A percentile compares a stretch with the other conserved stretches of the same genome.
phyloP scores from a whole-genome alignment of 53 echinoderm and acorn worm species.

The Stichopus horrens region DNA sequence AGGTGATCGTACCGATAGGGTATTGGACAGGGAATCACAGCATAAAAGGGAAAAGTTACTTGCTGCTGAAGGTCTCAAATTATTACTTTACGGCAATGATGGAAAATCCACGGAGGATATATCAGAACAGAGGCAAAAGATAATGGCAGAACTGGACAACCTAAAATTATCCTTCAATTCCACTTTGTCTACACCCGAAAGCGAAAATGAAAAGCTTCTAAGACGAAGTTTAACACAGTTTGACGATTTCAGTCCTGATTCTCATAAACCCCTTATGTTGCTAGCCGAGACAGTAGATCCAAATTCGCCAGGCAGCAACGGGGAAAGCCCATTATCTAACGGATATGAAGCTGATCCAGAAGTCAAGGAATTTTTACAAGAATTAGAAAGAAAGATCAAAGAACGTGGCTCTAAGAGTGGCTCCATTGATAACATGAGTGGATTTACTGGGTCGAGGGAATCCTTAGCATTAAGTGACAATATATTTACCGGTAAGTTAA shows the following conservation, averaged over 20 bases:
- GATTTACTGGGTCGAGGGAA: slow-evolving; percentile 16
- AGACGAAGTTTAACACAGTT: slow-evolving; percentile 17
- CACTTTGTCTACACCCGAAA: slow-evolving; percentile 24
- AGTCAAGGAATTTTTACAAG: slow-evolving; percentile 27
- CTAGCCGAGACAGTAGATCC: neutral
- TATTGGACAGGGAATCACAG: slow-evolving; percentile 14
- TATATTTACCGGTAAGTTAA: neutral
- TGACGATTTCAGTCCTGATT: slow-evolving; percentile 13
- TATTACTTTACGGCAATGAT: slow-evolving; percentile 20
- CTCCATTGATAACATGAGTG: slow-evolving; percentile 23
- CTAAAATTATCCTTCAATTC: slow-evolving; percentile 29
- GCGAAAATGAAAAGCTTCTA: neutral
- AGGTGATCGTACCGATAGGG: neutral
- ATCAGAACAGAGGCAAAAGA: slow-evolving; percentile 22
- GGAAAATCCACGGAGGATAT: slow-evolving; percentile 8
- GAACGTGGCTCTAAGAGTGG: neutral
- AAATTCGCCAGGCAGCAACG: slow-evolving; percentile 28
- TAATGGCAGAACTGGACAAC: slow-evolving; percentile 32
- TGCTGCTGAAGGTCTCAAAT: slow-evolving; percentile 24
- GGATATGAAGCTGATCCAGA: slow-evolving; percentile 44
- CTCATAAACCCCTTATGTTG: neutral
- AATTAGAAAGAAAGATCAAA: slow-evolving; percentile 23
- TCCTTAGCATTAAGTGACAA: slow-evolving; percentile 23
- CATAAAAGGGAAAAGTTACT: neutral
- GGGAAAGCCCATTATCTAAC: slow-evolving; percentile 21